Evolutionary conservation across 2,888 invertebrate species (phyloP).

Genomic region (Iphiclides podalirius): DNA sequence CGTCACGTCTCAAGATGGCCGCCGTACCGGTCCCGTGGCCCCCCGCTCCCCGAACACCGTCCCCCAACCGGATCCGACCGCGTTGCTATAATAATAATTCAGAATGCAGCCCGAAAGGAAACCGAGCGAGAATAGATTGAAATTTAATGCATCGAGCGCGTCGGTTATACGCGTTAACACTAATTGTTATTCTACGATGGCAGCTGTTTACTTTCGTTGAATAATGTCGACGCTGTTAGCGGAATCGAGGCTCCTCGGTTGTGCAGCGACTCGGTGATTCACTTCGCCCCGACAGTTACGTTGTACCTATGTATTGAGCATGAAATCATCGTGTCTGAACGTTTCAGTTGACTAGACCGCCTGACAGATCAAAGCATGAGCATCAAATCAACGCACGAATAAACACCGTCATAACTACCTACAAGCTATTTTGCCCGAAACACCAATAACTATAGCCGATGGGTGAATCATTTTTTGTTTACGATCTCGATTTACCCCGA

Average conservation of each 20-base stretch:
- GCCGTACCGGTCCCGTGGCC: constrained; percentile 69
- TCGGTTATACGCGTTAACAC: constrained; percentile 55
- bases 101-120: constrained; percentile 74
- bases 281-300: constrained; percentile 39
- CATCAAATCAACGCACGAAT: constrained; percentile 11
- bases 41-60: constrained; percentile 30
- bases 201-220: constrained; percentile 76
- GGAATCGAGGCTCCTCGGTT: constrained; percentile 53
- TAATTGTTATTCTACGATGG: constrained; percentile 73
- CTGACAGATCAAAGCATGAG: background rate
- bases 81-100: constrained; percentile 72
- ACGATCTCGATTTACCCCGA: constrained; percentile 15
- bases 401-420: background rate
- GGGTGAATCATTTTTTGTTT: constrained; percentile 25
- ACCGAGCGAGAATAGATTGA: constrained; percentile 74
- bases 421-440: constrained; percentile 3
- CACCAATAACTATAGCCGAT: constrained; percentile 13
- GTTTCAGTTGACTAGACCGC: constrained; percentile 2
- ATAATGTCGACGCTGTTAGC: constrained; percentile 52
- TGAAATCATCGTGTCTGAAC: constrained; percentile 14
- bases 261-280: constrained; percentile 46
- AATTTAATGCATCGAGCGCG: constrained; percentile 71
- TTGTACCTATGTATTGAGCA: constrained; percentile 16
- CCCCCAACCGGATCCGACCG: constrained; percentile 69
- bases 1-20: constrained; percentile 81